phyloP scores from a whole-genome alignment of 2,888 invertebrate species.

The Neoaliturus tenellus region DNA sequence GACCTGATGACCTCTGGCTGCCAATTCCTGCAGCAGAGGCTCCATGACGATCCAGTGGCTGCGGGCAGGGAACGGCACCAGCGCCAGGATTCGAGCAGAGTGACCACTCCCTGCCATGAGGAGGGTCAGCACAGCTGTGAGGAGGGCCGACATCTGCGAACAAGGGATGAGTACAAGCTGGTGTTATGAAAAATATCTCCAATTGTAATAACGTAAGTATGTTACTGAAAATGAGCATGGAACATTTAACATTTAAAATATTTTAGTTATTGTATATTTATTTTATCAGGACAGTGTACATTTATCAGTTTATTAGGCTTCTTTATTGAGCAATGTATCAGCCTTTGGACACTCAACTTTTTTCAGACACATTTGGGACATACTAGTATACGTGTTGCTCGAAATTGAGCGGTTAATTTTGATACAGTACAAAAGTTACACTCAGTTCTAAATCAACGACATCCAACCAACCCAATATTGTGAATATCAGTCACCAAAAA shows the following conservation, averaged over 20 bases:
- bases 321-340: no score
- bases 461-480: no score
- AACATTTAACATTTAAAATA: no score
- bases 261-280: not conserved
- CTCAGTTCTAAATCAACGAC: no score
- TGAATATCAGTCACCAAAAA: no score
- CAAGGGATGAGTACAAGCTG: not conserved
- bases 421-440: no score
- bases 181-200: not conserved
- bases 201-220: not conserved
- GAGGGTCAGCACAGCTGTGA: not conserved
- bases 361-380: no score
- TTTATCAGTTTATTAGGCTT: no score
- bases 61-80: slow-evolving; percentile 39
- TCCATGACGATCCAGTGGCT: slow-evolving; percentile 62
- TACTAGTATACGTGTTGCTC: no score
- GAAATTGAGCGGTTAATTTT: no score
- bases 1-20: slow-evolving; percentile 71
- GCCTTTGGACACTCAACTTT: no score
- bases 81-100: slow-evolving; percentile 37
- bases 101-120: not conserved
- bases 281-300: no score
- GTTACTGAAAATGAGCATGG: not conserved
- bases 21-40: slow-evolving; percentile 70
- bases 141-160: not conserved